Percentiles rank a stretch among this genome's conserved stretches.
Evolutionary conservation across 2,888 invertebrate genomes (phyloP).

Genomic region (Therioaphis trifolii): DNA sequence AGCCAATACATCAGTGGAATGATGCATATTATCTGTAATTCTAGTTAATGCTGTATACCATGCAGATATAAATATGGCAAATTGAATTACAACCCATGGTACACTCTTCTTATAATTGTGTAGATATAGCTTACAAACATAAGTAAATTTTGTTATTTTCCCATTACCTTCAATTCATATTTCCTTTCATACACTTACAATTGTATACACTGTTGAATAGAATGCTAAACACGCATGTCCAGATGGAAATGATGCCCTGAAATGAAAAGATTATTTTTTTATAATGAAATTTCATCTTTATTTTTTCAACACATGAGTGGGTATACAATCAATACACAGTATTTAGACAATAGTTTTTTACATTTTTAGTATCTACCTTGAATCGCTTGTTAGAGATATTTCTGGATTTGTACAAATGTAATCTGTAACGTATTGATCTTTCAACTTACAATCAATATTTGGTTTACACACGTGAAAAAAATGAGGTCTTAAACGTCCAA

Average conservation of each 20-base stretch:
- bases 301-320: no score
- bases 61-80: slow-evolving; percentile 69
- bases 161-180: slow-evolving; percentile 15
- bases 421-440: slow-evolving; percentile 75
- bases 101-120: slow-evolving; percentile 86
- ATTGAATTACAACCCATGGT: slow-evolving; percentile 73
- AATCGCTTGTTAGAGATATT: slow-evolving; percentile 64
- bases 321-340: no score
- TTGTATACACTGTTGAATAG: slow-evolving; percentile 61
- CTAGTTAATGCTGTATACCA: slow-evolving; percentile 71
- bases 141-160: slow-evolving; percentile 25
- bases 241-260: slow-evolving; percentile 69
- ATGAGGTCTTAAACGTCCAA: slow-evolving; percentile 93
- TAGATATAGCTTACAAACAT: slow-evolving; percentile 80
- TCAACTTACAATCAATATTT: slow-evolving; percentile 73
- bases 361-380: slow-evolving; percentile 66
- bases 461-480: slow-evolving; percentile 91
- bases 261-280: slow-evolving; percentile 49
- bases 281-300: neutral
- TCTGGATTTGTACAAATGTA: slow-evolving; percentile 75
- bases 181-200: slow-evolving; percentile 51
- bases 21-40: slow-evolving; percentile 74
- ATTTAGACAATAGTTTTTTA: neutral
- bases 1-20: slow-evolving; percentile 73
- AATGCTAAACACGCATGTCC: slow-evolving; percentile 70